phyloP scores from a whole-genome alignment of 2,797 vertebrate species.

The Coregonus sp. region DNA sequence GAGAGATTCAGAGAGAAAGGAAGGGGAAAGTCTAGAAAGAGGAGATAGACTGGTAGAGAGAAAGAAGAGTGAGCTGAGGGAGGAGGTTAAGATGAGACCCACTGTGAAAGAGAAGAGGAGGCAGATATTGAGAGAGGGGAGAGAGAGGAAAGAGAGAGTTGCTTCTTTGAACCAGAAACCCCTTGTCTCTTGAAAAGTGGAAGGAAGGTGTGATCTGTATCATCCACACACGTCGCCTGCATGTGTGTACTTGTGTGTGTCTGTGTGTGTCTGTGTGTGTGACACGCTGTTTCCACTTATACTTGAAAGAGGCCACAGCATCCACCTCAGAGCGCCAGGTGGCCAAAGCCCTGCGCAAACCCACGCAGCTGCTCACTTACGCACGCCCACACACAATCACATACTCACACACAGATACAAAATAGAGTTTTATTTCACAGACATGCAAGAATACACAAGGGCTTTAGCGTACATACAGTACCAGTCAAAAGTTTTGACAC shows the following conservation, averaged over 20 bases:
- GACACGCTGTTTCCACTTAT: constrained; percentile 61
- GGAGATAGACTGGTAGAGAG: background rate
- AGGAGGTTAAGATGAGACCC: background rate
- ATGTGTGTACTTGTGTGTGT: background rate
- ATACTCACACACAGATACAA: background rate
- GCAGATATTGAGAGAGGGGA: background rate
- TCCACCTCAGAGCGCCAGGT: constrained; percentile 74
- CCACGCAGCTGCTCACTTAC: constrained; percentile 73
- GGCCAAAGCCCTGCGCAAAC: constrained; percentile 71
- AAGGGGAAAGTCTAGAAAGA: background rate
- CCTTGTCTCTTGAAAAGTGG: background rate
- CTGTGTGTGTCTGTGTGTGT: constrained; percentile 10
- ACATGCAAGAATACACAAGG: background rate
- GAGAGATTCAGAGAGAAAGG: background rate
- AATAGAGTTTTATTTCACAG: background rate
- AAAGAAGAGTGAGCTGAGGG: background rate
- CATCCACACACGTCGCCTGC: background rate
- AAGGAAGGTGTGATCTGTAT: background rate
- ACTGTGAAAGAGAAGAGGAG: background rate
- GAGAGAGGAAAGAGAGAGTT: background rate
- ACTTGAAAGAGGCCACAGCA: constrained; percentile 58
- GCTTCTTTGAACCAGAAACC: background rate
- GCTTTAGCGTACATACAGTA: background rate
- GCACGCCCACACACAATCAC: constrained; percentile 12
- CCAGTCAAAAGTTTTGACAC: too few species aligned